phyloP scores from a whole-genome alignment of 2,888 invertebrate species.

The Aplocera efformata region DNA sequence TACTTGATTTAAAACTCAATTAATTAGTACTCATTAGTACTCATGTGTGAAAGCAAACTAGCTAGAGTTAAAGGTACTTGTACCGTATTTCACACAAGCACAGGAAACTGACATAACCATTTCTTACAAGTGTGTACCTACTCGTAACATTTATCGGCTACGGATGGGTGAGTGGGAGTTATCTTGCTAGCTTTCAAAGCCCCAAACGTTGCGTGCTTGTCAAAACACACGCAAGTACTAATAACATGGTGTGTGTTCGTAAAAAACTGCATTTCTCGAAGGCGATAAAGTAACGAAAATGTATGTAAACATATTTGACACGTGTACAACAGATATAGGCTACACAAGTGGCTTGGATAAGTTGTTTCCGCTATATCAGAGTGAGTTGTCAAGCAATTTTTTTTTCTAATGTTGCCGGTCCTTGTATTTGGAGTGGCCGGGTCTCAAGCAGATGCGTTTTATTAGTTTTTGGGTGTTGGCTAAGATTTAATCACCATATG shows the following conservation, averaged over 20 bases:
- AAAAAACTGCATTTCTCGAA: constrained; percentile 44
- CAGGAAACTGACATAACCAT: constrained; percentile 17
- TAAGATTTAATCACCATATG: constrained; percentile 1
- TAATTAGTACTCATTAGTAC: too few species aligned
- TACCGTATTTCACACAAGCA: constrained; percentile 19
- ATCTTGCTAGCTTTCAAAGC: constrained; percentile 19
- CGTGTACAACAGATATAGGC: constrained; percentile 57
- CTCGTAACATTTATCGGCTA: constrained; percentile 20
- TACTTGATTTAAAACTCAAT: too few species aligned
- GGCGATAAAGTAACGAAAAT: constrained; percentile 52
- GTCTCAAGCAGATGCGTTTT: constrained; percentile 43
- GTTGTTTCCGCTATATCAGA: constrained; percentile 55
- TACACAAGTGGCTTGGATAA: constrained; percentile 55
- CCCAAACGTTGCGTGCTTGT: constrained; percentile 38
- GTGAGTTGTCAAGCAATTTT: constrained; percentile 39
- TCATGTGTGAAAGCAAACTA: constrained; percentile 9
- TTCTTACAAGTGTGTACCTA: constrained; percentile 17
- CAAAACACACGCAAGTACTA: constrained; percentile 26
- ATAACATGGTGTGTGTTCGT: constrained; percentile 31
- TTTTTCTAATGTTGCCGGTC: constrained; percentile 34
- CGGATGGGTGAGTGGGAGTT: constrained; percentile 19
- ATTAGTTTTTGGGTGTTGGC: constrained; percentile 13
- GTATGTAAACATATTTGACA: constrained; percentile 63
- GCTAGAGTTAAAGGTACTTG: constrained; percentile 7
- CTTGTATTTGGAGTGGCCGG: constrained; percentile 36